These are phyloP conservation scores for Sebastes minor DNA, from an alignment of 2,797 vertebrate species.

Conservation along the genomic window DNA sequence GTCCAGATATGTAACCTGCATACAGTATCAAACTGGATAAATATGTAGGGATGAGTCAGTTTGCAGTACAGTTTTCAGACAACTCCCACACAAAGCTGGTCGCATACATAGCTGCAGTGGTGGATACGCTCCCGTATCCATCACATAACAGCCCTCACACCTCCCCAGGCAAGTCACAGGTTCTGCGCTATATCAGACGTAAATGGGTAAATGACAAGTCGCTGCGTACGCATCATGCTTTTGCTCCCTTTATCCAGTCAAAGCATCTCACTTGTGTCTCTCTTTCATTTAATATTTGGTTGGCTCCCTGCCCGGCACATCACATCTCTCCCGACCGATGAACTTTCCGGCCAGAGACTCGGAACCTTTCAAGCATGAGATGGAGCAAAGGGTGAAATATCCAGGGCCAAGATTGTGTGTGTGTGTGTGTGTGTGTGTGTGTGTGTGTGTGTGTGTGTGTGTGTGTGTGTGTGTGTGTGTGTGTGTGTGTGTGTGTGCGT, in stretches of 20 bases:
- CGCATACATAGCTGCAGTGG: constrained; percentile 22
- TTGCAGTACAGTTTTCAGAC: constrained; percentile 12
- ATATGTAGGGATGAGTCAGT: constrained; percentile 32
- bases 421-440: constrained; percentile 8
- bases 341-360: constrained; percentile 56
- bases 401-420: constrained; percentile 14
- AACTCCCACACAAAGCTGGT: constrained; percentile 45
- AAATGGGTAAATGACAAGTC: constrained; percentile 54
- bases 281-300: constrained; percentile 57
- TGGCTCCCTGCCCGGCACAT: constrained; percentile 35
- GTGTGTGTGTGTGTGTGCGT: background rate
- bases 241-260: constrained; percentile 40
- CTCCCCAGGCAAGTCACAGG: constrained; percentile 30
- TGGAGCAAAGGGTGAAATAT: constrained; percentile 38
- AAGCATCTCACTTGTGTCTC: constrained; percentile 47
- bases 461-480: constrained; percentile 8
- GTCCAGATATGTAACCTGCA: background rate
- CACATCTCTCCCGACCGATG: constrained; percentile 49
- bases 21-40: background rate
- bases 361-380: constrained; percentile 56
- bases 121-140: constrained; percentile 24
- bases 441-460: constrained; percentile 18
- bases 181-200: constrained; percentile 38
- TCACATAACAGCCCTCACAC: constrained; percentile 37
- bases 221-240: constrained; percentile 31